phyloP scores from a whole-genome alignment of 2,113 vertebrate species.

The Pelecanus crispus region DNA sequence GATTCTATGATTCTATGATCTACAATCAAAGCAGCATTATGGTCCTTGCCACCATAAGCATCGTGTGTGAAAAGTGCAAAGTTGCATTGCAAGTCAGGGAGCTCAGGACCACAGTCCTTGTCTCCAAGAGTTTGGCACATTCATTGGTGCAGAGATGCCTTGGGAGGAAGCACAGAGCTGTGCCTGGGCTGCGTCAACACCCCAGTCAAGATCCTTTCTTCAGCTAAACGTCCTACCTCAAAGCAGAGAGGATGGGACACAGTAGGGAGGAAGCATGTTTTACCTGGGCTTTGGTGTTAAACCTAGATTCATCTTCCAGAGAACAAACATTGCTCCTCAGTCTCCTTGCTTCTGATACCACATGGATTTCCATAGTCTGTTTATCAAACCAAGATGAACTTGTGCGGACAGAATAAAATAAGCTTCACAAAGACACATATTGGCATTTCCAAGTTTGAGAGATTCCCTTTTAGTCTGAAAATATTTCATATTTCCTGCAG shows the following conservation, averaged over 20 bases:
- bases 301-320: not conserved
- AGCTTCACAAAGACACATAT: not conserved
- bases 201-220: not conserved
- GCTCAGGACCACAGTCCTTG: not conserved
- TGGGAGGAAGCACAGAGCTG: not conserved
- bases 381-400: not conserved
- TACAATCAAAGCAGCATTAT: not conserved
- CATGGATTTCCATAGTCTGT: not conserved
- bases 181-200: not conserved
- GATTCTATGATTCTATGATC: too few species aligned
- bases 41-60: not conserved
- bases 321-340: not conserved
- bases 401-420: not conserved
- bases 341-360: not conserved
- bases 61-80: not conserved
- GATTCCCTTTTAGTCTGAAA: not conserved
- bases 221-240: rapidly evolving
- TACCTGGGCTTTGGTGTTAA: not conserved
- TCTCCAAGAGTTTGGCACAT: not conserved
- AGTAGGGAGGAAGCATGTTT: not conserved
- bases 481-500: not conserved
- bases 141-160: not conserved
- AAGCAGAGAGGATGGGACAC: not conserved
- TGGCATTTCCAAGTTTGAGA: not conserved
- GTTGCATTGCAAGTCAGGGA: not conserved